phyloP scores from a whole-genome alignment of 2,888 invertebrate genomes.

The Ichneumon xanthorius region DNA sequence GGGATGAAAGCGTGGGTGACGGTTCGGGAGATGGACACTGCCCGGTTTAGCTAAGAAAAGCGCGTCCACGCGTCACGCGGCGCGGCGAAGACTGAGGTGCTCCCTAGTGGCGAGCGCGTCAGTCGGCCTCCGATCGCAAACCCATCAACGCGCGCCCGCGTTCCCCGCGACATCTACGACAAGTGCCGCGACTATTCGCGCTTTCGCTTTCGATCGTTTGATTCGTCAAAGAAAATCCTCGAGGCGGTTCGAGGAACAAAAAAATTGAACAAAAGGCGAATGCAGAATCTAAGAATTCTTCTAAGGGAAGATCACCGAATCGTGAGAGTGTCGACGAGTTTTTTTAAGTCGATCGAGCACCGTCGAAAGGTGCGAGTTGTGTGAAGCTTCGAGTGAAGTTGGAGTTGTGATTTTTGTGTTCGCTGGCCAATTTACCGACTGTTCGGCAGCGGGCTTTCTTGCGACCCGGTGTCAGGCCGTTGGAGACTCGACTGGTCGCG shows the following conservation, averaged over 20 bases:
- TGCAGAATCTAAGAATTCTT: no score
- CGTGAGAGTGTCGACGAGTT: no score
- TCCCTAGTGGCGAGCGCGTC: background rate
- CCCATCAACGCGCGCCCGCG: background rate
- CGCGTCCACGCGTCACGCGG: constrained; percentile 5
- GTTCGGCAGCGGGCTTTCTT: constrained; percentile 1
- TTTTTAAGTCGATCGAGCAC: background rate
- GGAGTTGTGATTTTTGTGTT: no score
- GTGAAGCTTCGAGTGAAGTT: background rate
- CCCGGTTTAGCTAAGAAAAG: constrained; percentile 8
- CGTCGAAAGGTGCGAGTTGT: background rate
- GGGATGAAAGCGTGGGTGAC: constrained; percentile 67
- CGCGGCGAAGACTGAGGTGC: background rate
- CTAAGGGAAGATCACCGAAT: no score
- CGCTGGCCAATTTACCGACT: background rate
- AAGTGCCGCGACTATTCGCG: background rate
- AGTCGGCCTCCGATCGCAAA: background rate
- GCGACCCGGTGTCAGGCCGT: background rate
- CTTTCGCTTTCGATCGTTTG: no score
- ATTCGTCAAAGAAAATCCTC: no score
- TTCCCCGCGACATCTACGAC: background rate
- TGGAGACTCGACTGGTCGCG: constrained; percentile 16
- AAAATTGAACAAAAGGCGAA: background rate
- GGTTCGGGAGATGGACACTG: constrained; percentile 48
- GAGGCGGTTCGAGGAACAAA: no score